A percentile compares a stretch with the other conserved stretches of the same genome.
These are phyloP conservation scores for Drosophila willistoni DNA, from an alignment of 1,140 invertebrate genomes.

Conservation along the genomic window DNA sequence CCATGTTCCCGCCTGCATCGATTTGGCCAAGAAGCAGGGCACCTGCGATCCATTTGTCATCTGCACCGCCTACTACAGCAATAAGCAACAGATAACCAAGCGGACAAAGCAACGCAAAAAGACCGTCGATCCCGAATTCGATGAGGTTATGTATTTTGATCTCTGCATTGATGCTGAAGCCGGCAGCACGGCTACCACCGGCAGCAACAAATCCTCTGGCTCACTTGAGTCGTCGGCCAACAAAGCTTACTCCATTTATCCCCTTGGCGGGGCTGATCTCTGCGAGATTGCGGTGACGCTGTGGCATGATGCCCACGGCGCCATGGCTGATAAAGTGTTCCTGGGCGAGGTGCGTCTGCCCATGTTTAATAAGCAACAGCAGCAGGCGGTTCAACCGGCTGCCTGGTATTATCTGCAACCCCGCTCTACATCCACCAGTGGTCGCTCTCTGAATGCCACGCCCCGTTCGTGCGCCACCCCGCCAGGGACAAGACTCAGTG, in stretches of 20 bases:
- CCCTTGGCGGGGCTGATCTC: slow-evolving; percentile 85
- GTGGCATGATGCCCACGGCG: slow-evolving; percentile 92
- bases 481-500: slow-evolving; percentile 86
- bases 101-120: slow-evolving; percentile 94
- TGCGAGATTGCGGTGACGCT: slow-evolving; percentile 90
- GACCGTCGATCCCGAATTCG: slow-evolving; percentile 93
- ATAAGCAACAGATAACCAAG: slow-evolving; percentile 91
- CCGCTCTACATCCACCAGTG: slow-evolving; percentile 80
- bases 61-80: slow-evolving; percentile 91
- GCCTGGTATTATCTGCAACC: slow-evolving; percentile 94
- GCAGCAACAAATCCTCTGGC: slow-evolving; percentile 70
- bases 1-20: slow-evolving; percentile 91
- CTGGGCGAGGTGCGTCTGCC: slow-evolving; percentile 93
- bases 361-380: slow-evolving; percentile 87
- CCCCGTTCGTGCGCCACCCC: slow-evolving; percentile 87
- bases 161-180: slow-evolving; percentile 86
- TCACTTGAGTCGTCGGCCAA: slow-evolving; percentile 71
- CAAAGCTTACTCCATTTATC: slow-evolving; percentile 85
- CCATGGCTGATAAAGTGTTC: slow-evolving; percentile 90
- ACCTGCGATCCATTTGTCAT: slow-evolving; percentile 95
- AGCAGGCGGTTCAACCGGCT: slow-evolving; percentile 85
- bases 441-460: slow-evolving; percentile 86
- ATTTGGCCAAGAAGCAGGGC: slow-evolving; percentile 94
- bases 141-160: slow-evolving; percentile 95
- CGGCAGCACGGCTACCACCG: slow-evolving; percentile 67